phyloP scores from a whole-genome alignment of 1,140 invertebrate genomes.

The Oscheius sp. region DNA sequence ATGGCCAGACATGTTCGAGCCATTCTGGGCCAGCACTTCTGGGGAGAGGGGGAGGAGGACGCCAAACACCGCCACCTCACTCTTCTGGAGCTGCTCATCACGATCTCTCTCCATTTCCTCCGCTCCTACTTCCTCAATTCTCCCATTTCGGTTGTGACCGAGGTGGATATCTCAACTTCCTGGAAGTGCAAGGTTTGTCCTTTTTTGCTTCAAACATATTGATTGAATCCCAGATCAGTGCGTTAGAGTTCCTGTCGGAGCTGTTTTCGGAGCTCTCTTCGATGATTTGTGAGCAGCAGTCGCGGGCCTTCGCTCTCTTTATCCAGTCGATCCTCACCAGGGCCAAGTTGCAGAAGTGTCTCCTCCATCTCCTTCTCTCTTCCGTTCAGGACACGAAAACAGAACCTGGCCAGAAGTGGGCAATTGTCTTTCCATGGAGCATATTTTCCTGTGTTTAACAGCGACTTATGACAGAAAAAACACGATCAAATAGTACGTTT shows the following conservation, averaged over 20 bases:
- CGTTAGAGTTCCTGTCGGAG: conserved; percentile 74
- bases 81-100: conserved; percentile 43
- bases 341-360: conserved; percentile 83
- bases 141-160: conserved; percentile 52
- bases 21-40: conserved; percentile 58
- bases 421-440: background rate
- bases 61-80: conserved; percentile 35
- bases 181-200: conserved; percentile 56
- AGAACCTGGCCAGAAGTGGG: conserved; percentile 27
- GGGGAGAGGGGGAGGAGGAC: conserved; percentile 35
- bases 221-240: conserved; percentile 46
- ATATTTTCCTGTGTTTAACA: background rate
- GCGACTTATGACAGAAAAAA: background rate
- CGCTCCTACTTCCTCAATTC: conserved; percentile 60
- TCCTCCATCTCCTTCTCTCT: conserved; percentile 78
- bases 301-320: conserved; percentile 78
- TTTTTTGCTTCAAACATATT: background rate
- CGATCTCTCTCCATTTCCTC: conserved; percentile 54
- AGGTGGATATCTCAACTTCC: conserved; percentile 43
- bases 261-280: conserved; percentile 75
- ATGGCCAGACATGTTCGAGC: conserved; percentile 52
- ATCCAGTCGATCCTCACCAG: conserved; percentile 76
- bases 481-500: background rate
- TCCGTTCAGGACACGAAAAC: conserved; percentile 71
- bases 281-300: conserved; percentile 75